A percentile compares a stretch with the other conserved stretches of the same genome.
phyloP scores from a whole-genome alignment of 2,797 vertebrate genomes.

The Paedocypris micromegethes region DNA sequence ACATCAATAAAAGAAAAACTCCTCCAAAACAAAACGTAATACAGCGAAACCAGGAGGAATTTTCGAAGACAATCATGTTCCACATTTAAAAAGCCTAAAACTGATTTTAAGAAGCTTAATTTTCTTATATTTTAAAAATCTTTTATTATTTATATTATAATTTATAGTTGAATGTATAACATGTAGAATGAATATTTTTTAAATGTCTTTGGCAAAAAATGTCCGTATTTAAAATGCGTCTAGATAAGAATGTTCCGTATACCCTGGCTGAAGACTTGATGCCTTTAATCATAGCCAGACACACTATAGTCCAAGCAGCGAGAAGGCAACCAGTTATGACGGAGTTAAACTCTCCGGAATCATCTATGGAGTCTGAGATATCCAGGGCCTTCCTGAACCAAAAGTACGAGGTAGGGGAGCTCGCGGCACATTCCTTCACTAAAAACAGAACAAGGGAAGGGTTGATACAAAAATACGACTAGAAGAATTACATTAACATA shows the following conservation, averaged over 20 bases:
- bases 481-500: background rate
- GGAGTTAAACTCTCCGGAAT: slow-evolving; percentile 66
- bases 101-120: no score
- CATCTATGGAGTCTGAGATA: slow-evolving; percentile 72
- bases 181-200: no score
- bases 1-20: no score
- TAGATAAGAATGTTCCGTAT: background rate
- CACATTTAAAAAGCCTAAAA: no score
- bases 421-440: slow-evolving; percentile 68
- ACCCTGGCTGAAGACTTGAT: slow-evolving; percentile 84
- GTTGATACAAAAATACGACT: background rate
- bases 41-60: no score
- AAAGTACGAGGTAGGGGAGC: slow-evolving; percentile 76
- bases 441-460: slow-evolving; percentile 30
- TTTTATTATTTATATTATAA: no score
- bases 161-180: no score
- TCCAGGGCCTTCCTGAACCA: slow-evolving; percentile 80
- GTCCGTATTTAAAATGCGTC: no score
- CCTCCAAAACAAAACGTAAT: no score
- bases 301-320: slow-evolving; percentile 75
- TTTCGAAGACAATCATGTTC: no score
- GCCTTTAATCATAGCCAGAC: slow-evolving; percentile 80
- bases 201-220: no score
- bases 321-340: slow-evolving; percentile 74
- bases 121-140: no score